phyloP scores from a whole-genome alignment of 2,113 vertebrate genomes.

The Pterocles gutturalis region DNA sequence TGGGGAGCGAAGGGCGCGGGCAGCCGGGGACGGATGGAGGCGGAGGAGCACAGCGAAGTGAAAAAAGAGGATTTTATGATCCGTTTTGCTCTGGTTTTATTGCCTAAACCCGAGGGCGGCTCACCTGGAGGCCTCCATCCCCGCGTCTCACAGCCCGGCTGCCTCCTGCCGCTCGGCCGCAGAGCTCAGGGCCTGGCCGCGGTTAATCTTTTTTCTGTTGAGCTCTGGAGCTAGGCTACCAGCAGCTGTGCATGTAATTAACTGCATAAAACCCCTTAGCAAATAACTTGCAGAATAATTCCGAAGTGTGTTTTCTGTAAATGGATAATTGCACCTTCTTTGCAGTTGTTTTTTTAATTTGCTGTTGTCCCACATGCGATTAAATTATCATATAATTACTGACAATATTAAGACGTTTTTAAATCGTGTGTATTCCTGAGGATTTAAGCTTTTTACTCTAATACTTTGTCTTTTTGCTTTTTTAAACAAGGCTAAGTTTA shows the following conservation, averaged over 20 bases:
- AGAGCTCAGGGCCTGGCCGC: background rate
- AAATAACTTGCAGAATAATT: background rate
- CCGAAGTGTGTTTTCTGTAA: background rate
- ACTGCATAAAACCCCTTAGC: background rate
- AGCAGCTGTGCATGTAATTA: background rate
- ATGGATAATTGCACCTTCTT: background rate
- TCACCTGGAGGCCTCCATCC: too few species aligned
- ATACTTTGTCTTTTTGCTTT: background rate
- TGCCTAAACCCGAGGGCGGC: background rate
- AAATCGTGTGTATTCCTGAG: background rate
- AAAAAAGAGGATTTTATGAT: accelerated
- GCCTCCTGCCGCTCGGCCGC: accelerated
- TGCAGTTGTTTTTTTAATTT: background rate
- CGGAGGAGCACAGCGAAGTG: background rate
- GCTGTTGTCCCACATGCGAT: background rate
- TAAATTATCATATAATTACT: background rate
- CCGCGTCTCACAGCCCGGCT: background rate
- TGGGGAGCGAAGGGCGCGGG: background rate
- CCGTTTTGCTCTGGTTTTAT: accelerated
- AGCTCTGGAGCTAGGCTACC: background rate
- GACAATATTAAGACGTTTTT: background rate
- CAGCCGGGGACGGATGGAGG: background rate
- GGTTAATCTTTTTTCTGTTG: background rate
- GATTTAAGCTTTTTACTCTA: background rate
- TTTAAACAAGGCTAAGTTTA: background rate